Evolutionary conservation across 1,140 invertebrate species (phyloP).

Genomic region (Papilio glaucus): DNA sequence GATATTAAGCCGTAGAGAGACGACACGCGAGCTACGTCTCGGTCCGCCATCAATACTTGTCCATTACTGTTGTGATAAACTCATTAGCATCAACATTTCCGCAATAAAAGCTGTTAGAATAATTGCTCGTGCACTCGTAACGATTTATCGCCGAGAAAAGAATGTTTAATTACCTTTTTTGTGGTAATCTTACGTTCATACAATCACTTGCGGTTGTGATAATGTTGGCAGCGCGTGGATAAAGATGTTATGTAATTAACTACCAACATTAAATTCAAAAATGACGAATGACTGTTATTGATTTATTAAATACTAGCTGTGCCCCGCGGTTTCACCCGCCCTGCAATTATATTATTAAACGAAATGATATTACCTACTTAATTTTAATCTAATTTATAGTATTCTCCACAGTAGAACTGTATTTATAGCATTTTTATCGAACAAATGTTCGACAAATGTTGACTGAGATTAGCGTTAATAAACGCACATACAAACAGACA

Average conservation of each 20-base stretch:
- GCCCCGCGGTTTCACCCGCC: too few species aligned
- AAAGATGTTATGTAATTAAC: background rate
- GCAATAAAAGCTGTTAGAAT: slow-evolving; percentile 26
- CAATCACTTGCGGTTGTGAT: background rate
- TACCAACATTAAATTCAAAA: background rate
- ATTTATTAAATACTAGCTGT: slow-evolving; percentile 4
- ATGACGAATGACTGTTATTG: slow-evolving; percentile 8
- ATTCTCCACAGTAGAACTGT: too few species aligned
- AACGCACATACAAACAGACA: too few species aligned
- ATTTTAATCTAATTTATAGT: too few species aligned
- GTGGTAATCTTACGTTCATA: slow-evolving; percentile 8
- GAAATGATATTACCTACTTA: too few species aligned
- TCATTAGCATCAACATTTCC: slow-evolving; percentile 29
- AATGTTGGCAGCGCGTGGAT: background rate
- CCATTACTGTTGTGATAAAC: slow-evolving; percentile 10
- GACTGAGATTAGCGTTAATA: background rate
- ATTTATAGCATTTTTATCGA: too few species aligned
- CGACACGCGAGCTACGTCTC: background rate
- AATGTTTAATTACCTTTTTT: slow-evolving; percentile 25
- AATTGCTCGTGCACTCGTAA: background rate
- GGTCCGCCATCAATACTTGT: background rate
- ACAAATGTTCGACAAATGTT: too few species aligned
- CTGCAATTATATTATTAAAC: too few species aligned
- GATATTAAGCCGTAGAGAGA: slow-evolving; percentile 11
- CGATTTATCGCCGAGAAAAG: slow-evolving; percentile 19